Conservation (phyloP, 2,113 vertebrate genomes). For the Helogale parvula region DNA sequence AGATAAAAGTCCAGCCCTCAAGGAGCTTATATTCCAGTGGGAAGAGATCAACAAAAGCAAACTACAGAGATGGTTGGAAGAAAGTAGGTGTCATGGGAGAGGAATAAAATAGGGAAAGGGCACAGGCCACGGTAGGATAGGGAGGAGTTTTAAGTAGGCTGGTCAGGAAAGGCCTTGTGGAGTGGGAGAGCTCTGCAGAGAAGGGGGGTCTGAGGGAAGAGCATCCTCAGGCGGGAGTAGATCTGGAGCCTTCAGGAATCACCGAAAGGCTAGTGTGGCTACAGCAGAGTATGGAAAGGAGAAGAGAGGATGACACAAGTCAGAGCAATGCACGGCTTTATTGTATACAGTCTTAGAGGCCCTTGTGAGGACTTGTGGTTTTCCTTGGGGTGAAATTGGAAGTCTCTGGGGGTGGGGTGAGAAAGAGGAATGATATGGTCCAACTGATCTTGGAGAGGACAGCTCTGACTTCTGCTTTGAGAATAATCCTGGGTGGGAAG, state of each 20-base stretch:
- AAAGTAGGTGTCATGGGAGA: background rate
- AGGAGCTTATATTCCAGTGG: background rate
- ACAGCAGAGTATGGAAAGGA: background rate
- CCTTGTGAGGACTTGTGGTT: background rate
- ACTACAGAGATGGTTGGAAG: background rate
- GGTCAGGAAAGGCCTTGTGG: background rate
- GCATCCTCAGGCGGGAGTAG: rapidly evolving
- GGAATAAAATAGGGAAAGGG: background rate
- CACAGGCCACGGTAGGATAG: no score
- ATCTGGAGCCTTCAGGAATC: background rate
- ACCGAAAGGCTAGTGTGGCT: background rate
- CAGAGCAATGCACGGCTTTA: background rate
- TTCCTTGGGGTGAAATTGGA: background rate
- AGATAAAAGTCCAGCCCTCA: background rate
- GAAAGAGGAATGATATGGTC: background rate
- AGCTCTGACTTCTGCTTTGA: background rate
- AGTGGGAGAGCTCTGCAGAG: background rate
- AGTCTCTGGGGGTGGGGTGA: no score
- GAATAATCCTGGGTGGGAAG: background rate
- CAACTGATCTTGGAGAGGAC: background rate
- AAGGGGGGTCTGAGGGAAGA: background rate
- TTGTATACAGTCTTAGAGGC: rapidly evolving
- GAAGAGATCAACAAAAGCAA: background rate
- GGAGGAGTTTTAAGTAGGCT: background rate
- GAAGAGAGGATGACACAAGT: no score